phyloP scores from a whole-genome alignment of 2,888 invertebrate species.

The Bursaphelenchus okinawaensis region DNA sequence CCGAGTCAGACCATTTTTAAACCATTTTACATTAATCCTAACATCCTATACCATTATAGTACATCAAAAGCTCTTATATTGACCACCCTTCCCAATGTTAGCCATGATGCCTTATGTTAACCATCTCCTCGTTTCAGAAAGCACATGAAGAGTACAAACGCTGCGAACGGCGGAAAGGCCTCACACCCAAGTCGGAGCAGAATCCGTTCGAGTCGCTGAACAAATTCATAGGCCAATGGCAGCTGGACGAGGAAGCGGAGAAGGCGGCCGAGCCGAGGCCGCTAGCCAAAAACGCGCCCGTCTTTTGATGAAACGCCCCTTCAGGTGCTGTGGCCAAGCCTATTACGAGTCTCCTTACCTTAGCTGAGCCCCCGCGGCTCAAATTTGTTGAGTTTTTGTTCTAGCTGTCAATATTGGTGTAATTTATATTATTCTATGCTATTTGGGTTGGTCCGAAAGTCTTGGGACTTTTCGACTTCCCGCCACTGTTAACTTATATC shows the following conservation, averaged over 20 bases:
- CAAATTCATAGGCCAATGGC: constrained; percentile 14
- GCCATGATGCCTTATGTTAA: too few species aligned
- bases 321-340: neutral
- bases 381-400: neutral
- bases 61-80: too few species aligned
- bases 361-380: neutral
- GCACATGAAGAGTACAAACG: constrained; percentile 21
- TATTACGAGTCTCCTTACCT: neutral
- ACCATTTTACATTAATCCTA: too few species aligned
- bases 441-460: too few species aligned
- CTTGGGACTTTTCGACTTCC: too few species aligned
- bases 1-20: neutral
- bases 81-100: too few species aligned
- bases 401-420: too few species aligned
- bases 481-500: too few species aligned
- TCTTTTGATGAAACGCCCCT: neutral
- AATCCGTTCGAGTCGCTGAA: constrained; percentile 12
- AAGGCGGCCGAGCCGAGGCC: neutral
- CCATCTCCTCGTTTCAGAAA: constrained; percentile 20
- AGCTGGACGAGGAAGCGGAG: constrained; percentile 13
- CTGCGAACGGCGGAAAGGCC: constrained; percentile 12
- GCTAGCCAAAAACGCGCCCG: neutral
- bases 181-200: neutral
- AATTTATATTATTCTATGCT: too few species aligned
- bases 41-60: too few species aligned